Base-by-base conservation (phyloP, 2,113 vertebrate species). In the Podocnemis expansa region DNA sequence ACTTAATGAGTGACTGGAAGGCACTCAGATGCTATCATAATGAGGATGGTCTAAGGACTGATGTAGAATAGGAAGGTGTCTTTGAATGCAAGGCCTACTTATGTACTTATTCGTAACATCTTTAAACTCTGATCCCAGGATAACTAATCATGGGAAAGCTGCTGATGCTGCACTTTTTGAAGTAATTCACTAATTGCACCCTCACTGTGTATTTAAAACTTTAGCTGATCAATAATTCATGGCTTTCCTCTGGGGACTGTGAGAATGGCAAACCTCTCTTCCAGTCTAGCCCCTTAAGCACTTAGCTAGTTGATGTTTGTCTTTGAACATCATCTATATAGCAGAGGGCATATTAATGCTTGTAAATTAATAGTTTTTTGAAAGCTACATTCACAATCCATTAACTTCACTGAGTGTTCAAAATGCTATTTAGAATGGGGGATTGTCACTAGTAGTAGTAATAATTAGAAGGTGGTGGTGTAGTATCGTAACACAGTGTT, bases 401-500 rank as follows among this genome's bases (percentile, higher is more conserved):
- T 89, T 60, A 91, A 22, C 78, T 79, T 54, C 10, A n/a, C 87
- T 49, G 56, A 10, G 43, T 19, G 5, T 52, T 79, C 19, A 58
- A 6, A 16, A 63, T 45, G 21, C 27, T 88, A 82, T 91, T 83
- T 91, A 60, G 45, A 58, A n/a, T 29, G 76, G 38, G 70, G 6
- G 34, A 58, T 84, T 93, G 43, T 63, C n/a, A 78, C 22, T 31
- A 38, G 89, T 87, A 93, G 41, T 80, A 83, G 43, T 51, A 52
- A 82, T 11, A 84, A 1, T 70, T 54, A 84, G 90, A 22, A 78
- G 2, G 11, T 2, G 10, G 21, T 75, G 63, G 19, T 73, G 56
- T 1, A 19, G 4, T 1, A 38, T 73, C 63, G 63, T 17, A 85
- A 67, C 1, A 0, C 84, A 73, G 21, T 47, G 24, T 0, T 29